These are phyloP conservation scores for Petrocephalus microphthalmus DNA, from an alignment of 2,113 vertebrate species.

Conservation along the genomic window DNA sequence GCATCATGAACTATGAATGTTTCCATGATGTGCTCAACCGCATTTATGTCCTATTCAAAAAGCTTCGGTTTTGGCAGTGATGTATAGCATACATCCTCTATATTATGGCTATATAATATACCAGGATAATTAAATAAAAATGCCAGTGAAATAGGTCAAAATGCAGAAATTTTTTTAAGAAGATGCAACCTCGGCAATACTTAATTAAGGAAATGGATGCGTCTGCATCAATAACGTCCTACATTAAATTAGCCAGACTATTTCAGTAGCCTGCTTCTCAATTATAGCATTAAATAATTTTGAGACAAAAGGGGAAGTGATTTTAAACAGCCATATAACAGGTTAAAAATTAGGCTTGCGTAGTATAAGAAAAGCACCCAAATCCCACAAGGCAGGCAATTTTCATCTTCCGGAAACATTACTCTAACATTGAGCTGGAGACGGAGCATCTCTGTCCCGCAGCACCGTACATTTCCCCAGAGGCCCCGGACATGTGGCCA, in stretches of 20 bases:
- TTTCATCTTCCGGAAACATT: not conserved
- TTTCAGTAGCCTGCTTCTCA: slow-evolving; percentile 7
- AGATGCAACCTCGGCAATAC: not conserved
- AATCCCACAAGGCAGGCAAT: not conserved
- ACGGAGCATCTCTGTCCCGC: not conserved
- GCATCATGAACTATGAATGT: not conserved
- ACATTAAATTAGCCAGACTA: not conserved
- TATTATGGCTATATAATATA: not conserved
- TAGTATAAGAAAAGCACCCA: not conserved
- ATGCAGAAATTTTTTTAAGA: not conserved
- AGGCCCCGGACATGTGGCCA: not conserved
- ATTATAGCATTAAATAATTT: slow-evolving; percentile 10
- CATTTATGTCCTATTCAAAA: not conserved
- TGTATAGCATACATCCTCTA: not conserved
- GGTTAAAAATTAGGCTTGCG: not conserved
- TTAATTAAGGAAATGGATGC: not conserved
- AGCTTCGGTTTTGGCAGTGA: not conserved
- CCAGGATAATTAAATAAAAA: not conserved
- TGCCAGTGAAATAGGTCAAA: not conserved
- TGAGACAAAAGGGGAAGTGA: not conserved
- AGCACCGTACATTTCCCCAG: not conserved
- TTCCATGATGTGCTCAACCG: not conserved
- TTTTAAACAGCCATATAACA: not conserved
- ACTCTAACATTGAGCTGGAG: not conserved
- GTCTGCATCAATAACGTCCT: slow-evolving; percentile 4